Conservation (phyloP, 2,888 invertebrate species). For the Heteromyza rotundicornis region DNA sequence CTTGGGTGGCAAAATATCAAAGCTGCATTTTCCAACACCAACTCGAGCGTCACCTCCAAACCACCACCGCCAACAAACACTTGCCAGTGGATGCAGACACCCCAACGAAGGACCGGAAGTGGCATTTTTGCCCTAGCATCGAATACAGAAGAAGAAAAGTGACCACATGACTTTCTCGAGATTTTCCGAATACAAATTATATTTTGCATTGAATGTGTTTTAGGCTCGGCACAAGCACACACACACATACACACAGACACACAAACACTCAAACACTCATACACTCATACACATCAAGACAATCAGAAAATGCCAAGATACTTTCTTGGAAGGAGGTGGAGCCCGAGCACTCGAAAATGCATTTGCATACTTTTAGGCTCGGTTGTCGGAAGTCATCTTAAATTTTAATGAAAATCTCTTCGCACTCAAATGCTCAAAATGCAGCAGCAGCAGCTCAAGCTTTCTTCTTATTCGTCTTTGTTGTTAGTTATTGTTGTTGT, state of each 20-base stretch:
- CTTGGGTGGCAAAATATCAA: background rate
- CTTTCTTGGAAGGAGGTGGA: too few species aligned
- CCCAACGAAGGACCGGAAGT: constrained; percentile 7
- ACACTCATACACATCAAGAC: too few species aligned
- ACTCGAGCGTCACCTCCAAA: background rate
- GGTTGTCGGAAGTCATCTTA: constrained; percentile 36
- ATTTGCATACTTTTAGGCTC: constrained; percentile 1
- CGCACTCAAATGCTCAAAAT: constrained; percentile 14
- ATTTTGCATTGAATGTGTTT: background rate
- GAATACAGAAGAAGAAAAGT: background rate
- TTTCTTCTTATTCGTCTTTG: constrained; percentile 33
- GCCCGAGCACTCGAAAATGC: background rate
- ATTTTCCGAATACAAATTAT: background rate
- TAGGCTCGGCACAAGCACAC: too few species aligned
- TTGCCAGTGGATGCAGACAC: too few species aligned
- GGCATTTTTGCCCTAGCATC: background rate
- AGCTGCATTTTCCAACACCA: background rate
- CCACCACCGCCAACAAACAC: background rate
- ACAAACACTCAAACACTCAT: too few species aligned
- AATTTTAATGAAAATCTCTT: constrained; percentile 53
- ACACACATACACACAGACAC: too few species aligned
- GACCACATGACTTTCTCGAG: background rate
- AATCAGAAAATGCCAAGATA: too few species aligned
- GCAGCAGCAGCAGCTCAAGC: too few species aligned
- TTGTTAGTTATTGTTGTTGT: constrained; percentile 37